Conservation (phyloP, 2,113 vertebrate species). For the Xenopus borealis region DNA sequence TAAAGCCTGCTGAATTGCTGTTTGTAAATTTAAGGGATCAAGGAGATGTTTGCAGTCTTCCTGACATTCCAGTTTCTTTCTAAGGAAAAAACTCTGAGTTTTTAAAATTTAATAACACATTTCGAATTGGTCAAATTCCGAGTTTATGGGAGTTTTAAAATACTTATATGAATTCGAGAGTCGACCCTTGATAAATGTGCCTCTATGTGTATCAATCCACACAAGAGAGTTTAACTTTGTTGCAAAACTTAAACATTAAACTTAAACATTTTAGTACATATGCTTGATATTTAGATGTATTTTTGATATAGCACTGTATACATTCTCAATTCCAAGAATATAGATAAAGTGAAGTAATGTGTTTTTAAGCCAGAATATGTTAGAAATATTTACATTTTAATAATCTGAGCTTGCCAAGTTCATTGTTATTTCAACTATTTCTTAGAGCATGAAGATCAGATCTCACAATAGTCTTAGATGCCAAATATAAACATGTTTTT, state of each 20-base stretch:
- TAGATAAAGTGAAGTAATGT: slow-evolving; percentile 14
- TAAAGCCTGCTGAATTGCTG: too few relatives aligned
- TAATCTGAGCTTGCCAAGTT: slow-evolving; percentile 1
- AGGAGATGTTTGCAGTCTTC: too few relatives aligned
- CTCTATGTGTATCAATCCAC: not conserved
- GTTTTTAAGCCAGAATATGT: slow-evolving; percentile 25
- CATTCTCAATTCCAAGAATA: slow-evolving; percentile 15
- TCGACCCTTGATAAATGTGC: too few relatives aligned
- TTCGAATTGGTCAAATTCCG: too few relatives aligned
- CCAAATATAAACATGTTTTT: not conserved
- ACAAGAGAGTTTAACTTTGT: not conserved
- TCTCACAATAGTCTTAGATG: not conserved
- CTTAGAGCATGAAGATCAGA: not conserved
- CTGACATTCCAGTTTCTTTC: too few relatives aligned
- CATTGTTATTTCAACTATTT: slow-evolving; percentile 19
- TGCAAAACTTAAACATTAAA: not conserved
- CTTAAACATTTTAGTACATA: too few relatives aligned
- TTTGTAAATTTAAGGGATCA: too few relatives aligned
- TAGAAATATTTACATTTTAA: not conserved
- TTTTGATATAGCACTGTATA: slow-evolving; percentile 20
- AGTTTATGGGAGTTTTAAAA: too few relatives aligned
- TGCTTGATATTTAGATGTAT: slow-evolving; percentile 7
- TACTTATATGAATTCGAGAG: too few relatives aligned
- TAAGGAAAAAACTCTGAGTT: too few relatives aligned
- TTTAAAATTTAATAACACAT: too few relatives aligned